Evolutionary conservation across 2,888 invertebrate species (phyloP).

Genomic region (Eristalis intricaria): DNA sequence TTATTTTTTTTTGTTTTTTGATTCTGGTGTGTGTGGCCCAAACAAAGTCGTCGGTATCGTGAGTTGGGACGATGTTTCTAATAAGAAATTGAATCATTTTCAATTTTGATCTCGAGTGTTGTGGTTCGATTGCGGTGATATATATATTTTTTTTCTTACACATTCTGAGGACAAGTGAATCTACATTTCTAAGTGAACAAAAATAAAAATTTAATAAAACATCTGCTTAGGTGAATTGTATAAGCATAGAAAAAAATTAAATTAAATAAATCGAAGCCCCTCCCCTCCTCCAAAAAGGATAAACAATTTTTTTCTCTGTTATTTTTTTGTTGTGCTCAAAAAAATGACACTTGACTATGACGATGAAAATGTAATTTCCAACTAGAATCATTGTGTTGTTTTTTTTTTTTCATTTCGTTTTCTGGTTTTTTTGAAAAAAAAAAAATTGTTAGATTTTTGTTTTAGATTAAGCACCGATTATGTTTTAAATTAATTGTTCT

Average conservation of each 20-base stretch:
- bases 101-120: constrained; percentile 56
- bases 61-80: not conserved
- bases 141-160: not conserved
- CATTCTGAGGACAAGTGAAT: not conserved
- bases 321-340: constrained; percentile 22
- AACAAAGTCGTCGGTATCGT: not conserved
- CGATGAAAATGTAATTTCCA: constrained; percentile 79
- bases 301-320: constrained; percentile 14
- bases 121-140: constrained; percentile 11
- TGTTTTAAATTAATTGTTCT: too few species aligned
- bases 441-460: constrained; percentile 6
- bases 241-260: constrained; percentile 16
- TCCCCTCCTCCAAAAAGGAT: not conserved
- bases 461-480: not conserved
- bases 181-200: constrained; percentile 14
- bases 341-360: constrained; percentile 81
- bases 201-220: constrained; percentile 1
- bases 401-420: constrained; percentile 27
- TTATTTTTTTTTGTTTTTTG: constrained; percentile 21
- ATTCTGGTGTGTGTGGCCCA: not conserved
- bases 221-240: not conserved
- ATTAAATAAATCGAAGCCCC: not conserved
- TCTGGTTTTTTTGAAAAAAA: not conserved
- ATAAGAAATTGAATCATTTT: constrained; percentile 31
- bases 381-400: constrained; percentile 48